Evolutionary conservation across 2,888 invertebrate genomes (phyloP).

Genomic region (Falcaria lacertinaria): DNA sequence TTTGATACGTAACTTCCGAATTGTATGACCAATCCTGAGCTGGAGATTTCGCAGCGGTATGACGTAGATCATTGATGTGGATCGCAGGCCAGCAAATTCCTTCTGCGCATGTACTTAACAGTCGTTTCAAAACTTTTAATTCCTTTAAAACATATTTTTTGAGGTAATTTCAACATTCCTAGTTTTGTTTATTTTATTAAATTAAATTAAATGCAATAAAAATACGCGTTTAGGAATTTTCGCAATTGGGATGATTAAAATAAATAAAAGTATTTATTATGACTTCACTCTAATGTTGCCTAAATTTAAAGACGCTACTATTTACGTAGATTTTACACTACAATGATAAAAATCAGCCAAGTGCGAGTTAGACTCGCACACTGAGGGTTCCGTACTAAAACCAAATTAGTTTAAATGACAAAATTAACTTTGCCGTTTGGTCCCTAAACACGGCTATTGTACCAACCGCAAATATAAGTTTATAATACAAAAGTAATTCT

Average conservation of each 20-base stretch:
- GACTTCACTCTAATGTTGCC: constrained; percentile 4
- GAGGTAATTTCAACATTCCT: too few species aligned
- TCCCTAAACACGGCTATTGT: too few species aligned
- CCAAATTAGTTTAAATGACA: too few species aligned
- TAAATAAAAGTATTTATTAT: background rate
- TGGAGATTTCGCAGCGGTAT: constrained; percentile 62
- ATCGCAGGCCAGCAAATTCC: constrained; percentile 71
- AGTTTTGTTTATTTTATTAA: too few species aligned
- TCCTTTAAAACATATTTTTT: background rate
- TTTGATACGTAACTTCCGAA: constrained; percentile 65
- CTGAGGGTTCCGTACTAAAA: too few species aligned
- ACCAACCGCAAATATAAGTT: too few species aligned
- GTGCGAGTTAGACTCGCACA: too few species aligned
- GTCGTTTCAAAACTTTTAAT: constrained; percentile 37
- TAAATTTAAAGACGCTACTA: background rate
- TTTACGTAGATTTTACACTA: background rate
- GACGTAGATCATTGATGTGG: constrained; percentile 79
- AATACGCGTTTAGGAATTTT: too few species aligned
- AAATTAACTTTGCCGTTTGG: too few species aligned
- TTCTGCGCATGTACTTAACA: constrained; percentile 62
- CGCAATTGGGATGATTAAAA: too few species aligned
- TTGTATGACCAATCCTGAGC: constrained; percentile 76
- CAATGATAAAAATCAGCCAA: background rate
- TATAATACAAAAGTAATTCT: too few species aligned
- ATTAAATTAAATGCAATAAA: too few species aligned